phyloP scores from a whole-genome alignment of 2,888 invertebrate species.

The Sisyra nigra region DNA sequence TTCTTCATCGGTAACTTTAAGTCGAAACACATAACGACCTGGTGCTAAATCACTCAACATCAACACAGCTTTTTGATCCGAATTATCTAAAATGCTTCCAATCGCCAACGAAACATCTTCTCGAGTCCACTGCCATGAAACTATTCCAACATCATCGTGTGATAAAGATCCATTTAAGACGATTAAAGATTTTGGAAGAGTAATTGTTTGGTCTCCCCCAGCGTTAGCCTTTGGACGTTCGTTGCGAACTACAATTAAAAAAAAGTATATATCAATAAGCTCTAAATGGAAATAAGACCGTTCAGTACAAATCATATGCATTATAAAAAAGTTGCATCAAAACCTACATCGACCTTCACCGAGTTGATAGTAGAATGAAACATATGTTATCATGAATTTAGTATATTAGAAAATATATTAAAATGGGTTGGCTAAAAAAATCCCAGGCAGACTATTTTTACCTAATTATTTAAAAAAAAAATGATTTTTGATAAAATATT shows the following conservation, averaged over 20 bases:
- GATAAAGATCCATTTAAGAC: constrained; percentile 73
- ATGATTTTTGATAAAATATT: background rate
- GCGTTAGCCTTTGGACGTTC: constrained; percentile 78
- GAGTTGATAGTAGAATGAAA: too few relatives aligned
- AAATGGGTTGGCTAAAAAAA: too few relatives aligned
- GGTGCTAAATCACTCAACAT: constrained; percentile 69
- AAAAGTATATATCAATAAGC: background rate
- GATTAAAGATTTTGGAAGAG: constrained; percentile 58
- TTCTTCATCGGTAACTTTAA: constrained; percentile 83
- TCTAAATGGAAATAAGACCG: background rate
- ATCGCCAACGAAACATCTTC: constrained; percentile 65
- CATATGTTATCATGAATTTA: too few relatives aligned
- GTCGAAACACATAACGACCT: constrained; percentile 74
- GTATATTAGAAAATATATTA: too few relatives aligned
- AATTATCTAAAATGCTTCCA: constrained; percentile 60
- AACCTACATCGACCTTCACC: background rate
- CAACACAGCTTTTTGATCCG: constrained; percentile 62
- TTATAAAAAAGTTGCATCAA: background rate
- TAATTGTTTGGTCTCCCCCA: constrained; percentile 67
- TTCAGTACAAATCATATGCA: background rate
- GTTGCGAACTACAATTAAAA: constrained; percentile 55
- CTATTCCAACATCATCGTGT: constrained; percentile 73
- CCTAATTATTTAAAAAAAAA: too few relatives aligned
- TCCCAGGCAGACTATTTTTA: too few relatives aligned
- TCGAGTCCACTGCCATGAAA: constrained; percentile 69